A percentile compares a stretch with the other conserved stretches of the same genome.
These are phyloP conservation scores for Perccottus glenii DNA, from an alignment of 2,113 vertebrate species.

Conservation along the genomic window DNA sequence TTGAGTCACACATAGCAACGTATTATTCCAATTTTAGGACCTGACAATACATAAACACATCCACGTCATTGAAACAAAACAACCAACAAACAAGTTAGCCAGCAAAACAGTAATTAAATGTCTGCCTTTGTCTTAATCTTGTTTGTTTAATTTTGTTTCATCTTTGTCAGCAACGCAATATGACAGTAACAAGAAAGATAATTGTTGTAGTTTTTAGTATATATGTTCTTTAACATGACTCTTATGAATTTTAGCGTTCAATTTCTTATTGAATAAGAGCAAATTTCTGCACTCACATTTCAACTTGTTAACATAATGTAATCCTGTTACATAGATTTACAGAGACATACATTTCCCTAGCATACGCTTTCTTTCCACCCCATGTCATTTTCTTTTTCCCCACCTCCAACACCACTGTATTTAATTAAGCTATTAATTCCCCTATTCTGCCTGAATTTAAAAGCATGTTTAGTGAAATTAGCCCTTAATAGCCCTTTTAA, in stretches of 20 bases:
- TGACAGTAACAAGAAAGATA: no score
- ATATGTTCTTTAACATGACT: background rate
- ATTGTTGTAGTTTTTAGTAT: constrained; percentile 33
- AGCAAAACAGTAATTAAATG: no score
- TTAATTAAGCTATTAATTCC: constrained; percentile 62
- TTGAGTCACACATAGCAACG: no score
- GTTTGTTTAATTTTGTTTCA: no score
- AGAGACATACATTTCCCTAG: background rate
- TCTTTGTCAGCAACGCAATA: no score
- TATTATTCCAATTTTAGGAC: no score
- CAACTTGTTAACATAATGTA: background rate
- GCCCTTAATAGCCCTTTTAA: constrained; percentile 49
- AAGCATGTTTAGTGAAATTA: constrained; percentile 56
- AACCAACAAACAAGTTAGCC: no score
- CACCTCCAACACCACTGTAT: constrained; percentile 11
- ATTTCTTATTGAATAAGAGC: no score
- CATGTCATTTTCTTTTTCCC: constrained; percentile 12
- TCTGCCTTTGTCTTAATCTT: no score
- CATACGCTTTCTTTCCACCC: constrained; percentile 6
- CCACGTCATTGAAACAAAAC: no score
- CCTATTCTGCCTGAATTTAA: constrained; percentile 44
- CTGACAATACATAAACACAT: no score
- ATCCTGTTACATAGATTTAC: background rate
- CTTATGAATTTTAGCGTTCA: background rate
- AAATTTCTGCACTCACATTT: background rate